Conservation (phyloP, 2,797 vertebrate genomes). For the Columba guinea region DNA sequence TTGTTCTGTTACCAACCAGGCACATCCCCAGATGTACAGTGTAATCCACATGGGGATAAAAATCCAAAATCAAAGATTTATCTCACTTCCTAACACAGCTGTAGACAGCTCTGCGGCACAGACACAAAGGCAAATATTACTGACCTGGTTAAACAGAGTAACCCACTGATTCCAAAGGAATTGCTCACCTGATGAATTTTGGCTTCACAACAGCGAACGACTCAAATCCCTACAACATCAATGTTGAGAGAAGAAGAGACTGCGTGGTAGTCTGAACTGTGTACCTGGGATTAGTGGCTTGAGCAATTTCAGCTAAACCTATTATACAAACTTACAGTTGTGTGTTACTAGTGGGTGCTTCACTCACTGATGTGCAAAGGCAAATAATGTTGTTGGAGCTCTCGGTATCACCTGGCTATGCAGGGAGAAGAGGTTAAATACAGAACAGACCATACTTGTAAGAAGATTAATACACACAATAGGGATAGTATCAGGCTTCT, state of each 20-base stretch:
- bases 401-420: not conserved
- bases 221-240: not conserved
- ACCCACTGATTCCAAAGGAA: not conserved
- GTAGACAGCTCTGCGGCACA: not conserved
- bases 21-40: not conserved
- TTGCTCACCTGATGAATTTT: not conserved
- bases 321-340: not conserved
- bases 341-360: not conserved
- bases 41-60: not conserved
- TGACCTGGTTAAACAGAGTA: not conserved
- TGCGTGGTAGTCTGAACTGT: not conserved
- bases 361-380: not conserved
- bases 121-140: not conserved
- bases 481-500: conserved; percentile 45
- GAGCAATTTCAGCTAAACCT: not conserved
- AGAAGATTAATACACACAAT: conserved; percentile 55
- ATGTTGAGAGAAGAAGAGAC: not conserved
- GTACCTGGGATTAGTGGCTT: not conserved
- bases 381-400: not conserved
- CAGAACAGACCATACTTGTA: conserved; percentile 39
- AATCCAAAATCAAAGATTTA: conserved; percentile 44
- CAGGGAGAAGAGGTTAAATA: conserved; percentile 47
- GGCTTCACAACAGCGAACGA: not conserved
- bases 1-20: not conserved
- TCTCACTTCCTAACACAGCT: conserved; percentile 1